Percentiles rank a stretch among this genome's conserved stretches.
Conservation (phyloP, 2,888 invertebrate genomes). For the Lissocephala sabroskyi region DNA sequence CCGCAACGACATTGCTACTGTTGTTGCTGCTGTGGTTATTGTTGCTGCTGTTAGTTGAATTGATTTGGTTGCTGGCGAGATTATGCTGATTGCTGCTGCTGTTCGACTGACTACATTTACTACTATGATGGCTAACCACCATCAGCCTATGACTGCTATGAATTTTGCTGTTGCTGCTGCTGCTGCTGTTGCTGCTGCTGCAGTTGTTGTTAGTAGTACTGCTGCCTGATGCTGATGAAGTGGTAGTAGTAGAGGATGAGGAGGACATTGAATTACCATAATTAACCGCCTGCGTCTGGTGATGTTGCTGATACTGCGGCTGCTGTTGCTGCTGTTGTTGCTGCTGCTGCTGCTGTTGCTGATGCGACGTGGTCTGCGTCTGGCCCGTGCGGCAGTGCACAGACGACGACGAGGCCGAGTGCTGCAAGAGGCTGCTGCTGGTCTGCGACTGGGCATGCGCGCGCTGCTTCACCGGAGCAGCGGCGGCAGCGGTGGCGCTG, state of each 20-base stretch:
- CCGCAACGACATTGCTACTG: constrained; percentile 26
- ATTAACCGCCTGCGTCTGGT: constrained; percentile 48
- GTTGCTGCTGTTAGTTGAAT: constrained; percentile 6
- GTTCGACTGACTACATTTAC: constrained; percentile 22
- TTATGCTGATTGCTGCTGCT: constrained; percentile 16
- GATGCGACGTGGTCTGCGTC: constrained; percentile 15
- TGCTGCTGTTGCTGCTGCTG: constrained; percentile 14
- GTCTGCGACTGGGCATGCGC: constrained; percentile 71
- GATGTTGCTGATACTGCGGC: constrained; percentile 74
- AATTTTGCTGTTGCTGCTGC: constrained; percentile 11
- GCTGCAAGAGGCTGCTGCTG: constrained; percentile 65
- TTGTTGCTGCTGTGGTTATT: constrained; percentile 5
- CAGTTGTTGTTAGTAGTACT: constrained; percentile 19
- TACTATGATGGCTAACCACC: constrained; percentile 11
- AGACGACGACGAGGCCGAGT: constrained; percentile 52
- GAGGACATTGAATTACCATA: constrained; percentile 50
- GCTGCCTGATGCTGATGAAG: constrained; percentile 11
- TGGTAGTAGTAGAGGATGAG: constrained; percentile 17
- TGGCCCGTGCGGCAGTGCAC: constrained; percentile 50
- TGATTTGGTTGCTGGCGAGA: too few relatives aligned
- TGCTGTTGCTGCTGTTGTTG: constrained; percentile 73
- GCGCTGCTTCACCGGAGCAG: constrained; percentile 62
- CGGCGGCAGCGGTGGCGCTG: constrained; percentile 36
- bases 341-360: constrained; percentile 53
- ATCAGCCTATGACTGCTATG: constrained; percentile 4